phyloP scores from a whole-genome alignment of 2,888 invertebrate species.

The Tupiocoris notatus region DNA sequence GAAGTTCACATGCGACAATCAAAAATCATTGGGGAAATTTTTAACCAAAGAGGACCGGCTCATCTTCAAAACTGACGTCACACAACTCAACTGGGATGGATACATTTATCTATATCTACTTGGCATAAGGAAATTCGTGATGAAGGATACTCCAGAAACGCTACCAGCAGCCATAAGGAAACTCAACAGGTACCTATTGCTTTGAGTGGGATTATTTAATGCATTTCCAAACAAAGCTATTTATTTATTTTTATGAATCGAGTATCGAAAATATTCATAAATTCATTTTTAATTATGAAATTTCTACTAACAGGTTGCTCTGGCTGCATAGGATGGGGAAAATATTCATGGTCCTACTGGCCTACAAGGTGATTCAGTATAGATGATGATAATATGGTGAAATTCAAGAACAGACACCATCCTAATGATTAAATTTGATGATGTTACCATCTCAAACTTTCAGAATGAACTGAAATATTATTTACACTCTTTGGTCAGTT shows the following conservation, averaged over 20 bases:
- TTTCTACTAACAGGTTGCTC: constrained; percentile 61
- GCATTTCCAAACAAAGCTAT: too few relatives aligned
- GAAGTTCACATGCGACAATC: constrained; percentile 69
- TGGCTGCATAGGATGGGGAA: constrained; percentile 67
- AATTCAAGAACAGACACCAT: too few relatives aligned
- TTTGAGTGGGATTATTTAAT: too few relatives aligned
- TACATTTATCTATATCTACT: constrained; percentile 79
- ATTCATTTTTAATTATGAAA: neutral
- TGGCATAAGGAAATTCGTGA: constrained; percentile 78
- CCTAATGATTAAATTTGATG: too few relatives aligned
- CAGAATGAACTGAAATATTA: too few relatives aligned
- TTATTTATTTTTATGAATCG: too few relatives aligned
- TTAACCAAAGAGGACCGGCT: constrained; percentile 59
- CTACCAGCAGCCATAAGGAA: constrained; percentile 65
- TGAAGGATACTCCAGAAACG: constrained; percentile 71
- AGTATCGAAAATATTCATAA: neutral
- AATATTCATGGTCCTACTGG: constrained; percentile 61
- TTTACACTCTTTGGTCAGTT: too few relatives aligned
- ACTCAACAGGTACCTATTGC: constrained; percentile 62
- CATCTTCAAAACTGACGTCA: constrained; percentile 66
- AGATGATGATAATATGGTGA: too few relatives aligned
- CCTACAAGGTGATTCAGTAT: constrained; percentile 55
- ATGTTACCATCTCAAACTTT: too few relatives aligned
- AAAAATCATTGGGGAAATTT: constrained; percentile 61
- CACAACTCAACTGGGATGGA: constrained; percentile 70